These are phyloP conservation scores for Anagyrus pseudococci DNA, from an alignment of 2,888 invertebrate genomes.

Conservation along the genomic window DNA sequence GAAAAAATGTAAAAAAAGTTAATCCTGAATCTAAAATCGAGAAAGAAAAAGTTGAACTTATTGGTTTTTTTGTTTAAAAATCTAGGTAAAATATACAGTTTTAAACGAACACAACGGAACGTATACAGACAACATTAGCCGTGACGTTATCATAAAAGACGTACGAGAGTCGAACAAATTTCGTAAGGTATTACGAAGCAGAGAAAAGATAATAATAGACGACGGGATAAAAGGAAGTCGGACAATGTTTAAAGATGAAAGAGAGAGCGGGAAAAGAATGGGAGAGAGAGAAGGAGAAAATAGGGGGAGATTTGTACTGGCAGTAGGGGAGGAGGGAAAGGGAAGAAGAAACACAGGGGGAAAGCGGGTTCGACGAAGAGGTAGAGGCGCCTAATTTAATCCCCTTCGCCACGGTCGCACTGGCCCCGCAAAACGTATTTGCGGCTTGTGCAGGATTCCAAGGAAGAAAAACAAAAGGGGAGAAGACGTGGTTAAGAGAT, in stretches of 20 bases:
- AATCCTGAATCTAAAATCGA: too few species aligned
- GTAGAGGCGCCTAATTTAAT: conserved; percentile 45
- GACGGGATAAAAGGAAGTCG: too few species aligned
- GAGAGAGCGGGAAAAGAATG: neutral
- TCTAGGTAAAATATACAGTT: too few species aligned
- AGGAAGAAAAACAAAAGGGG: conserved; percentile 27
- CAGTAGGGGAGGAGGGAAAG: neutral
- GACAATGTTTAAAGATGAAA: neutral
- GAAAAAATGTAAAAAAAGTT: too few species aligned
- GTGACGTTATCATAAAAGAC: too few species aligned
- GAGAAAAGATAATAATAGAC: too few species aligned
- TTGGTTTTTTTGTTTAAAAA: too few species aligned
- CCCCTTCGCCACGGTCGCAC: conserved; percentile 35
- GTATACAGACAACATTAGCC: too few species aligned
- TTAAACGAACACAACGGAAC: too few species aligned
- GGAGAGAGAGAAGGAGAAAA: neutral
- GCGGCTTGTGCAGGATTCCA: conserved; percentile 22
- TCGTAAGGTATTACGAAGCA: too few species aligned
- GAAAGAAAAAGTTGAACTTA: too few species aligned
- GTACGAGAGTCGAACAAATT: too few species aligned
- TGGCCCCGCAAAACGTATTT: conserved; percentile 10
- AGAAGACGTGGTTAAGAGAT: neutral
- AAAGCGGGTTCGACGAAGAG: conserved; percentile 3
- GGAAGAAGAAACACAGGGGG: conserved; percentile 3
- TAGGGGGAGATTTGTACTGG: neutral